Conservation (phyloP, 2,888 invertebrate species). For the Ypsolopha scabrella region DNA sequence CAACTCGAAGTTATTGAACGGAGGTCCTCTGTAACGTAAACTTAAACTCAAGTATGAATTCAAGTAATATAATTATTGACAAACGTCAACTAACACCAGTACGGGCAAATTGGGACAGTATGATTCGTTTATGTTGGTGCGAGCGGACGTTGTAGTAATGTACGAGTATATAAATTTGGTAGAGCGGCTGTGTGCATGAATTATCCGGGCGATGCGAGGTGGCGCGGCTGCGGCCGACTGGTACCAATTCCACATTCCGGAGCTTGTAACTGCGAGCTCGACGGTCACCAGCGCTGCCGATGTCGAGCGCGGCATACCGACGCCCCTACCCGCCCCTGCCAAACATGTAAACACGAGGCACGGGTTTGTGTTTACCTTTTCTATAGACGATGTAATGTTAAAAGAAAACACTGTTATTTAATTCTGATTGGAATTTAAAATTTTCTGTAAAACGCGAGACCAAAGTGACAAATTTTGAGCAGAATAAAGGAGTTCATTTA, state of each 20-base stretch:
- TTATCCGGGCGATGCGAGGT: conserved; percentile 40
- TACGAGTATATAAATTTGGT: conserved; percentile 14
- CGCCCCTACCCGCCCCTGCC: background rate
- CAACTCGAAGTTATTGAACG: no score
- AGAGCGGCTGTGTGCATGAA: conserved; percentile 24
- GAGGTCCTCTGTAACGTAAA: no score
- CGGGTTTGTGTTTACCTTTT: background rate
- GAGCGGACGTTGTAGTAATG: conserved; percentile 6
- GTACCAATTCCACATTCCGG: conserved; percentile 40
- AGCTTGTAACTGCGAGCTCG: conserved; percentile 31
- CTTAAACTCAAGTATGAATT: no score
- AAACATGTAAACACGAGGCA: background rate
- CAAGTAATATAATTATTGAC: no score
- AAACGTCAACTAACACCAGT: no score
- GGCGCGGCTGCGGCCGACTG: conserved; percentile 25
- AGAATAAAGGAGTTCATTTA: no score
- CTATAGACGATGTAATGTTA: background rate
- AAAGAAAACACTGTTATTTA: no score
- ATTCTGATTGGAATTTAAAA: no score
- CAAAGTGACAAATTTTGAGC: no score
- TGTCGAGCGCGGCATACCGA: background rate
- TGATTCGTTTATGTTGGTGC: background rate
- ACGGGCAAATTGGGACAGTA: background rate
- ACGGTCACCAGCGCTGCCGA: background rate
- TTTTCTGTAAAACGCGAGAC: no score